These are phyloP conservation scores for Dynastes grantii DNA, from an alignment of 2,888 invertebrate genomes.

Conservation along the genomic window DNA sequence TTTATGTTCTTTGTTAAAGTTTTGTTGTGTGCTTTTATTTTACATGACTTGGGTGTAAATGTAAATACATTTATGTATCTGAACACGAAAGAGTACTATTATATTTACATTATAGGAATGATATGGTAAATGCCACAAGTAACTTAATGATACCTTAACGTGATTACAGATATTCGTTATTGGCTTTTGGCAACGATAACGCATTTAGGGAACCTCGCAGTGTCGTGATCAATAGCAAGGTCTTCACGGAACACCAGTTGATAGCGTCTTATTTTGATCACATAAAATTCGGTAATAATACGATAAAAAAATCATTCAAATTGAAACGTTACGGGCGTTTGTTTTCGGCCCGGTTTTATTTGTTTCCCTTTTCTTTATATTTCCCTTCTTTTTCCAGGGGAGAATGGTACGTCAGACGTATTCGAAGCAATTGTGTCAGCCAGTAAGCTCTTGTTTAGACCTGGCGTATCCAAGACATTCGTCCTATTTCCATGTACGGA, in stretches of 20 bases:
- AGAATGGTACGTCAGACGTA: slow-evolving; percentile 78
- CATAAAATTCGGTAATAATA: slow-evolving; percentile 76
- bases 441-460: slow-evolving; percentile 82
- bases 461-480: slow-evolving; percentile 88
- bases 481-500: slow-evolving; percentile 86
- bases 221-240: slow-evolving; percentile 78
- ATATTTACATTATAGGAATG: background rate
- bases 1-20: too few relatives aligned
- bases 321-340: slow-evolving; percentile 17
- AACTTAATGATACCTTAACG: slow-evolving; percentile 46
- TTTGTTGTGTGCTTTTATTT: too few relatives aligned
- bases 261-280: slow-evolving; percentile 80
- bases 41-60: too few relatives aligned
- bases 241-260: slow-evolving; percentile 78
- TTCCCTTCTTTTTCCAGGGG: slow-evolving; percentile 59
- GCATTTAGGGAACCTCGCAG: slow-evolving; percentile 83
- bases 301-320: slow-evolving; percentile 51
- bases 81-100: too few relatives aligned
- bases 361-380: slow-evolving; percentile 19
- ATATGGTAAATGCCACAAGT: slow-evolving; percentile 33
- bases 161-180: slow-evolving; percentile 81
- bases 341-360: slow-evolving; percentile 3
- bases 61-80: too few relatives aligned
- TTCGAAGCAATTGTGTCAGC: slow-evolving; percentile 85
- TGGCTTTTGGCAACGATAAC: slow-evolving; percentile 84